These are phyloP conservation scores for Spea hammondii DNA, from an alignment of 2,797 vertebrate species.

Conservation along the genomic window DNA sequence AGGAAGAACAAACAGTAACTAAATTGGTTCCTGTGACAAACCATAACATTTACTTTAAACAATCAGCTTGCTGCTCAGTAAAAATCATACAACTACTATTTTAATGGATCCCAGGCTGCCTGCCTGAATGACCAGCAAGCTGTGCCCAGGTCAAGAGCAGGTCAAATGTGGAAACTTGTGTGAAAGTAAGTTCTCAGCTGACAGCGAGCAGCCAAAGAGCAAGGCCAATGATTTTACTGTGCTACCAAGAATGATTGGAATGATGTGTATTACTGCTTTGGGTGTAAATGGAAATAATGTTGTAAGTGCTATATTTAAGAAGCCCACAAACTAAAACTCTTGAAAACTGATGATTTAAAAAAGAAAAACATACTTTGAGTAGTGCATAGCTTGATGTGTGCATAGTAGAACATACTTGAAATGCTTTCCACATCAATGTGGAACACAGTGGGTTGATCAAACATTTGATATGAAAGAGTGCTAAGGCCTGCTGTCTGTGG, in stretches of 20 bases:
- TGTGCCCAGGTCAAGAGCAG: constrained; percentile 77
- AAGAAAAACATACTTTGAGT: too few species aligned
- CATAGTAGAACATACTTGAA: too few species aligned
- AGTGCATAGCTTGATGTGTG: too few species aligned
- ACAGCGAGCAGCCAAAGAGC: neutral
- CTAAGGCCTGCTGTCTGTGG: too few species aligned
- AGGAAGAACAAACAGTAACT: constrained; percentile 91
- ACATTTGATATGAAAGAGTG: too few species aligned
- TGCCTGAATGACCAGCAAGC: constrained; percentile 74
- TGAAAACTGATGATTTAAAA: too few species aligned
- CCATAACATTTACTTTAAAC: constrained; percentile 97
- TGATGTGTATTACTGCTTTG: neutral
- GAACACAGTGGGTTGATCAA: too few species aligned
- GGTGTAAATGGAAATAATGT: too few species aligned
- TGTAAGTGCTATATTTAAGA: too few species aligned
- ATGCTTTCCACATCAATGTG: too few species aligned
- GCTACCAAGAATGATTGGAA: neutral
- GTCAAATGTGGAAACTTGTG: constrained; percentile 67
- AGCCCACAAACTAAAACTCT: too few species aligned
- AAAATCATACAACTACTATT: constrained; percentile 82
- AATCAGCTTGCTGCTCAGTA: constrained; percentile 81
- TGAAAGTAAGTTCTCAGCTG: constrained; percentile 76
- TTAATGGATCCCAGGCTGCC: constrained; percentile 90
- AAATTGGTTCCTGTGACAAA: constrained; percentile 97
- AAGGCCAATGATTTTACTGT: neutral